Evolutionary conservation across 2,113 vertebrate genomes (phyloP).

Genomic region (Menidia beryllina): DNA sequence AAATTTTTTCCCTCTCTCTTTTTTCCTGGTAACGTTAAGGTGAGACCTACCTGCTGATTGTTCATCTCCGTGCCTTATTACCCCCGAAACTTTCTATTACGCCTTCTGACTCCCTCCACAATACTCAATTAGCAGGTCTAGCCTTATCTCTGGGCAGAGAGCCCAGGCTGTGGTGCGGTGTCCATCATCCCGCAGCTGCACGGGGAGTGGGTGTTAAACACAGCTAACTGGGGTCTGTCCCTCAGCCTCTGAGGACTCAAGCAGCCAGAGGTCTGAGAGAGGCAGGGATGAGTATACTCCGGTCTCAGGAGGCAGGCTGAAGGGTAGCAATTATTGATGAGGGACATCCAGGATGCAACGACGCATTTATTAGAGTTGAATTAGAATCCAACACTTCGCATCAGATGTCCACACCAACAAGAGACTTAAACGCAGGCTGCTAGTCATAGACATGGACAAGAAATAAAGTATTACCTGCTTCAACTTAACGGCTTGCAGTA

Average conservation of each 20-base stretch:
- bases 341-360: constrained; percentile 51
- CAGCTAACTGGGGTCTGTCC: constrained; percentile 8
- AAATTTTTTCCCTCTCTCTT: not conserved
- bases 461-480: constrained; percentile 16
- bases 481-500: not conserved
- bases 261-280: constrained; percentile 7
- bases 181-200: constrained; percentile 9
- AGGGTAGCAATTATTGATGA: constrained; percentile 57
- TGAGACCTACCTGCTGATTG: constrained; percentile 23
- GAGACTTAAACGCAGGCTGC: not conserved
- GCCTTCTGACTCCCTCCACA: constrained; percentile 42
- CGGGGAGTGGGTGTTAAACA: constrained; percentile 18
- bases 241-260: not conserved
- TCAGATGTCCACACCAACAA: not conserved
- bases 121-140: constrained; percentile 52
- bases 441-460: not conserved
- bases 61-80: constrained; percentile 66
- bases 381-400: not conserved
- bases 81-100: constrained; percentile 57
- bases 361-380: constrained; percentile 16
- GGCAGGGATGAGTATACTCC: constrained; percentile 5
- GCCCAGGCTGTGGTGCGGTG: constrained; percentile 3
- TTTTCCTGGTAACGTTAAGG: no score
- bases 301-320: constrained; percentile 16
- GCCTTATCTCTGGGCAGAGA: constrained; percentile 31